phyloP scores from a whole-genome alignment of 2,888 invertebrate species.

The Meiosimyza decipiens region DNA sequence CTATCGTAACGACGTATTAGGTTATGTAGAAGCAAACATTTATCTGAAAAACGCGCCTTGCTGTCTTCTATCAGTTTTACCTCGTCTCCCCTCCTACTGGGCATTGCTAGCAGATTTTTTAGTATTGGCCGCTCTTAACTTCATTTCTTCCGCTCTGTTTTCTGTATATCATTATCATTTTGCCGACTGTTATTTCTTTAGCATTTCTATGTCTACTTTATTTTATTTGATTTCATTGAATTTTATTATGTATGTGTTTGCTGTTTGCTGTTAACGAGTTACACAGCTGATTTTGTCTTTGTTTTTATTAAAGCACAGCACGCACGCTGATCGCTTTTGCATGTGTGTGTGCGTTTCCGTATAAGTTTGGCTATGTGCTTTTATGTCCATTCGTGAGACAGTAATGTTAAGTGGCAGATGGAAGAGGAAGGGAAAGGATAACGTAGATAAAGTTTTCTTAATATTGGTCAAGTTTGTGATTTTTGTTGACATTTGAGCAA shows the following conservation, averaged over 20 bases:
- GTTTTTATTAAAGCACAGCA: conserved; percentile 55
- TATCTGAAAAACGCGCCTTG: conserved; percentile 31
- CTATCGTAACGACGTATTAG: neutral
- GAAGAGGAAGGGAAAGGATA: too few species aligned
- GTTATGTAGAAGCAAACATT: conserved; percentile 8
- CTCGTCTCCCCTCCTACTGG: neutral
- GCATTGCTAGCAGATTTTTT: neutral
- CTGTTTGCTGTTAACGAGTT: conserved; percentile 48
- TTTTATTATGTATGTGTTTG: conserved; percentile 28
- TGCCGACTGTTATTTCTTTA: neutral
- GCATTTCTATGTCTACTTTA: neutral
- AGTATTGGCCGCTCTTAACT: neutral
- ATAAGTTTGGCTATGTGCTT: neutral
- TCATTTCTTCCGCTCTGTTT: neutral
- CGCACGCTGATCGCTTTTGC: neutral
- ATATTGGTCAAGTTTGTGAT: too few species aligned
- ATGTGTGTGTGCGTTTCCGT: neutral
- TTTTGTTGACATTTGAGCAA: too few species aligned
- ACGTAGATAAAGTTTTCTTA: too few species aligned
- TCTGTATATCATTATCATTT: neutral
- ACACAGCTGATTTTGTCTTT: conserved; percentile 56
- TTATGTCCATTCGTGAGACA: neutral
- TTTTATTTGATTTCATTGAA: neutral
- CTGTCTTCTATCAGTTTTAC: neutral
- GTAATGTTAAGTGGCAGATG: too few species aligned